phyloP scores from a whole-genome alignment of 2,797 vertebrate genomes.

The Phrynocephalus vlangalii region DNA sequence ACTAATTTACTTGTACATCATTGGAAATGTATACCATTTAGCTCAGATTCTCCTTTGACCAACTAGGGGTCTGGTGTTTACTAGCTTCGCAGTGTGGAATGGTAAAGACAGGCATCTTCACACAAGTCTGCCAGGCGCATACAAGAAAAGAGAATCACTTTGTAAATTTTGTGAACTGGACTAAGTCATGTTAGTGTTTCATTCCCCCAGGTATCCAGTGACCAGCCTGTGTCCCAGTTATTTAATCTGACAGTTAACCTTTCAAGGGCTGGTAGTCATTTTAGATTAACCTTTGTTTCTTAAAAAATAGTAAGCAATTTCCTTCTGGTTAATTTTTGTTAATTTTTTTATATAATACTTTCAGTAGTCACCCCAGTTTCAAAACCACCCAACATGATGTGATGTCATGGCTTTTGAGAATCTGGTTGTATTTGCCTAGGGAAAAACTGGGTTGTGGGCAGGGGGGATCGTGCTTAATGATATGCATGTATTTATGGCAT shows the following conservation, averaged over 20 bases:
- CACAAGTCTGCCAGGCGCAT: constrained; percentile 46
- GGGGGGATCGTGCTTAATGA: constrained; percentile 20
- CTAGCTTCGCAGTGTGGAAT: constrained; percentile 50
- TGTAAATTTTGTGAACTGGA: constrained; percentile 56
- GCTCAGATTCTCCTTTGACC: constrained; percentile 76
- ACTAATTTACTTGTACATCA: constrained; percentile 82
- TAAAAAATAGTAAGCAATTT: constrained; percentile 64
- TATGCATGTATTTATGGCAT: constrained; percentile 62
- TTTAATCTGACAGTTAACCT: constrained; percentile 68
- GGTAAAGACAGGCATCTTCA: constrained; percentile 45
- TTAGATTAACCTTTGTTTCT: constrained; percentile 64
- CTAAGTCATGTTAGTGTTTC: constrained; percentile 61
- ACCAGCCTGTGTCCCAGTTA: constrained; percentile 49
- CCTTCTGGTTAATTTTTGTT: constrained; percentile 56
- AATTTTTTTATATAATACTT: constrained; percentile 34
- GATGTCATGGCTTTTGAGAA: constrained; percentile 42
- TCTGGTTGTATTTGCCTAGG: constrained; percentile 44
- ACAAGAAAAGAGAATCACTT: constrained; percentile 51
- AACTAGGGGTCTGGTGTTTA: constrained; percentile 45
- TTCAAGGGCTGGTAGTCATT: constrained; percentile 55
- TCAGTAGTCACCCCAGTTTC: not conserved
- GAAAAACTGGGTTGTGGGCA: constrained; percentile 31
- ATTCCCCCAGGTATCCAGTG: constrained; percentile 66
- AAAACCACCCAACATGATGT: constrained; percentile 13
- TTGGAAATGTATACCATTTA: constrained; percentile 74